Evolutionary conservation across 2,113 vertebrate genomes (phyloP).

Genomic region (Triplophysa rosa): DNA sequence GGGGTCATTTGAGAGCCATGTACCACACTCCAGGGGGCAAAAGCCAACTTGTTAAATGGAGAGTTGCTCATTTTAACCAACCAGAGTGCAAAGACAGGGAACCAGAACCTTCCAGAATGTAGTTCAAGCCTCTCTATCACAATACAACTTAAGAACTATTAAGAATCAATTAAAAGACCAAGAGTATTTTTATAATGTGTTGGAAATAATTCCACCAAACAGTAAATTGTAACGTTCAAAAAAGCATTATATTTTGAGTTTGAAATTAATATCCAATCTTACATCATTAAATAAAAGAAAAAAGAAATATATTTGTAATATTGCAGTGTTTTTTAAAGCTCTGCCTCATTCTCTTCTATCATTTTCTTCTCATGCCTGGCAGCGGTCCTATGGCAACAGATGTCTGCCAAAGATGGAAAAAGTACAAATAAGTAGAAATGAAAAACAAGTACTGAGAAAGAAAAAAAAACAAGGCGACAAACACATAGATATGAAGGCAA

Average conservation of each 20-base stretch:
- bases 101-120: background rate
- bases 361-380: background rate
- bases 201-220: background rate
- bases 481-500: constrained; percentile 8
- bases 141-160: background rate
- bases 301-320: no score
- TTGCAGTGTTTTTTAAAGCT: background rate
- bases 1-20: constrained; percentile 48
- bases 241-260: background rate
- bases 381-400: constrained; percentile 46
- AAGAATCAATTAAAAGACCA: background rate
- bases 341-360: background rate
- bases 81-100: background rate
- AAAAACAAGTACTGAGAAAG: constrained; percentile 38
- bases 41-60: constrained; percentile 42
- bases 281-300: no score
- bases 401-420: constrained; percentile 46
- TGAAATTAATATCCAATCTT: background rate
- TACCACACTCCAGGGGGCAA: constrained; percentile 46
- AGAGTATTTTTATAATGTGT: background rate
- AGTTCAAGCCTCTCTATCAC: background rate
- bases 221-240: background rate
- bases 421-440: constrained; percentile 35
- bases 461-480: background rate
- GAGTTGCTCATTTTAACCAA: constrained; percentile 10